Evolutionary conservation across 30 jellyfish, hydroid and myxozoan genomes (phyloP), one percentile per base, ranked within the genome.

Genomic region (Sanderia malayensis): DNA sequence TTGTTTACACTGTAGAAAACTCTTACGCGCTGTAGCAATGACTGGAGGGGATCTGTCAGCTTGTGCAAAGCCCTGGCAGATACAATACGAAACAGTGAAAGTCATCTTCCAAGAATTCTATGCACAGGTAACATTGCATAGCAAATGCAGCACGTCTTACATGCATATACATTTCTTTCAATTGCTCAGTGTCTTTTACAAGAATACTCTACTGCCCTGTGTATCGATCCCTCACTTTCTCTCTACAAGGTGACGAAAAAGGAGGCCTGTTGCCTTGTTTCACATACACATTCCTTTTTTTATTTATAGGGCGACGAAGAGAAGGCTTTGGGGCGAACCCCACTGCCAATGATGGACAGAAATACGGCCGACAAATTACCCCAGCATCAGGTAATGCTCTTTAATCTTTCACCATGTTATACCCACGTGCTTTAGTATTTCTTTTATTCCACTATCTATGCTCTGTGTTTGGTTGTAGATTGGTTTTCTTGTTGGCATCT

Each of bases 311-410:
- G 97, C 37, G 97, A 89, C 55, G 97, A 89, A 64, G 97, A 89
- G 28, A 89, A 89, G 49, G 97, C 97, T 7, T 87, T 89, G 21
- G 97, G 97, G 19, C 73, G 97, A 18, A 83, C 95, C 4, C 97
- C 97, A 7, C 89, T 89, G 1, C 97, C 97, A 20, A 89, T 89
- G 97, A 89, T 89, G 97, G 97, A 89, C 70, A 63, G 97, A 62
- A 92, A 89, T 45, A 89, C 97, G 10, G 97, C 97, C 29, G 97
- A 89, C 70, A 89, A 89, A 66, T 83, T 89, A 8, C 97, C 97
- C 1, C 94, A 89, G 22, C 97, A 89, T 52, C 97, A 89, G 90
- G 97, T 89, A 58, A 88, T n/a, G n/a, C n/a, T n/a, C n/a, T n/a
- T n/a, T n/a, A n/a, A n/a, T n/a, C n/a, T n/a, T n/a, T n/a, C n/a